A percentile compares a stretch with the other conserved stretches of the same genome.
These are phyloP conservation scores for Marmota flaviventris DNA, from an alignment of 2,113 vertebrate genomes.

Conservation along the genomic window DNA sequence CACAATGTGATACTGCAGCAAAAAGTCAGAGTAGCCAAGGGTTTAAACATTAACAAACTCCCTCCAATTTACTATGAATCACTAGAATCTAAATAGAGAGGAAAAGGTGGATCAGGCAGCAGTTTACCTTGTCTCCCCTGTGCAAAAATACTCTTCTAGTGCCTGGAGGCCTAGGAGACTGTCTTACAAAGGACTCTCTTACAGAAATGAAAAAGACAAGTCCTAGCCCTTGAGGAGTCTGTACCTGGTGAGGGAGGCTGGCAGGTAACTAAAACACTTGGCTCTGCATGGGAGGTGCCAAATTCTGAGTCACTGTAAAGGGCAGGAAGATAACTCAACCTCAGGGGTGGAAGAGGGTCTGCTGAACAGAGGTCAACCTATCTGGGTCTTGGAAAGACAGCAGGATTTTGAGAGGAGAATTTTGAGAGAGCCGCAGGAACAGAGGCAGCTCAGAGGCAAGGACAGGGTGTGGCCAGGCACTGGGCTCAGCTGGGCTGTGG, in stretches of 20 bases:
- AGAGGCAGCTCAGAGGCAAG: neutral
- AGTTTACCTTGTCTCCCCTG: neutral
- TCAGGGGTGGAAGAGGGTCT: neutral
- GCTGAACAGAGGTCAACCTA: neutral
- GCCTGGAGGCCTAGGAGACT: neutral
- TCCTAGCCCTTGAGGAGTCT: conserved; percentile 32
- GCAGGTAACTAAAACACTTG: neutral
- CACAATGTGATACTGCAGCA: neutral
- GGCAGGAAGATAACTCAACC: neutral
- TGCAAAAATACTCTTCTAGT: neutral
- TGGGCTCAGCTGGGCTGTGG: neutral
- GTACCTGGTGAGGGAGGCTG: neutral
- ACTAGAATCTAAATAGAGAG: conserved; percentile 5
- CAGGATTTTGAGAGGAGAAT: neutral
- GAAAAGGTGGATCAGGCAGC: neutral
- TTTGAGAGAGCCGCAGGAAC: neutral
- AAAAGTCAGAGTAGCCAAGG: neutral
- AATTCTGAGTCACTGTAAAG: neutral
- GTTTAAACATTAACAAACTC: conserved; percentile 31
- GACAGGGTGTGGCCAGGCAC: neutral
- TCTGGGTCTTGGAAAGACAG: neutral
- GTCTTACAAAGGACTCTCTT: neutral
- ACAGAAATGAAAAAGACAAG: conserved; percentile 47
- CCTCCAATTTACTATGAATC: conserved; percentile 39
- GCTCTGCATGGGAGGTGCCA: neutral